Evolutionary conservation across 2,113 vertebrate genomes (phyloP).

Genomic region (Osmerus eperlanus): DNA sequence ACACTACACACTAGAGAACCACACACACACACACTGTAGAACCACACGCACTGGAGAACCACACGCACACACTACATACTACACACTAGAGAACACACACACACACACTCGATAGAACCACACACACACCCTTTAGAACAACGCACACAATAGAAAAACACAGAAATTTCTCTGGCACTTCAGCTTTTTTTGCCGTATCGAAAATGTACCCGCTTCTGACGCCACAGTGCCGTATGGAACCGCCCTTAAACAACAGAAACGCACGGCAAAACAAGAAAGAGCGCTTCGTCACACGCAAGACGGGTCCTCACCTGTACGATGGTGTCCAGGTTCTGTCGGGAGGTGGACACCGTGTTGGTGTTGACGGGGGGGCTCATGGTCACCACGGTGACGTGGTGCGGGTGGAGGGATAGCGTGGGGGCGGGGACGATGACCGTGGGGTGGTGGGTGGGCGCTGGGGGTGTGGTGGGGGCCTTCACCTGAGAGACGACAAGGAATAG

Average conservation of each 20-base stretch:
- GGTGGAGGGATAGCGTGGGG: conserved; percentile 77
- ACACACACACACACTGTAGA: background rate
- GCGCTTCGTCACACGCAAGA: background rate
- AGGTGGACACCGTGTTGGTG: conserved; percentile 93
- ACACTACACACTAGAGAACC: too few relatives aligned
- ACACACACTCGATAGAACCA: background rate
- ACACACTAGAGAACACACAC: background rate
- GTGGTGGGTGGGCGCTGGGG: conserved; percentile 90
- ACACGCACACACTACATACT: too few relatives aligned
- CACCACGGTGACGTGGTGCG: conserved; percentile 94
- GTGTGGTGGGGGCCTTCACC: conserved; percentile 78
- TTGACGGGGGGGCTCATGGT: conserved; percentile 91
- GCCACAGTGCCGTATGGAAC: too few relatives aligned
- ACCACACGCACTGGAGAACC: background rate
- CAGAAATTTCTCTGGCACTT: background rate
- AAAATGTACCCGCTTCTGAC: too few relatives aligned
- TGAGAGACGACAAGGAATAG: conserved; percentile 48
- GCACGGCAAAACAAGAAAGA: too few relatives aligned
- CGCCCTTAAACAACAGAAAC: background rate
- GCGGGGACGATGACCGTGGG: conserved; percentile 95
- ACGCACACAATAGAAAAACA: background rate
- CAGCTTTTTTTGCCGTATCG: too few relatives aligned
- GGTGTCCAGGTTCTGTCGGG: conserved; percentile 97
- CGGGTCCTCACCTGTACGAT: conserved; percentile 87
- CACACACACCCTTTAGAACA: background rate